phyloP scores from a whole-genome alignment of 2,113 vertebrate genomes.

The Psephotus haematonotus region DNA sequence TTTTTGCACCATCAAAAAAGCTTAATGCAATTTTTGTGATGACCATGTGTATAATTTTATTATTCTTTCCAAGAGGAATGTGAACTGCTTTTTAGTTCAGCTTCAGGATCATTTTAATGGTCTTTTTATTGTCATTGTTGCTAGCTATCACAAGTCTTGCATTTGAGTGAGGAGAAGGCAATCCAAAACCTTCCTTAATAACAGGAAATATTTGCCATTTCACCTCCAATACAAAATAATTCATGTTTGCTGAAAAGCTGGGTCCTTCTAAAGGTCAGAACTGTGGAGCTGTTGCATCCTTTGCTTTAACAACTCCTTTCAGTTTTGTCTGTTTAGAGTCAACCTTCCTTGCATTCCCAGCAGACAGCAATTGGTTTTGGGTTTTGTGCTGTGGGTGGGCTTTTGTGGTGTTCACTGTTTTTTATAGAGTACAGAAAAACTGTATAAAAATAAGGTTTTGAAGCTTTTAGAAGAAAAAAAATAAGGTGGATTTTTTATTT shows the following conservation, averaged over 20 bases:
- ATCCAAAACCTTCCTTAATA: conserved; percentile 55
- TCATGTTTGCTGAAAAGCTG: conserved; percentile 29
- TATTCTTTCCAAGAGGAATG: conserved; percentile 38
- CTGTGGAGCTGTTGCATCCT: conserved; percentile 6
- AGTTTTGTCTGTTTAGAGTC: conserved; percentile 19
- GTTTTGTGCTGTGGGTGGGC: neutral
- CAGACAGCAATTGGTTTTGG: neutral
- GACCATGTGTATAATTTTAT: neutral
- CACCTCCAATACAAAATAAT: conserved; percentile 43
- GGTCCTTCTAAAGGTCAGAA: conserved; percentile 42
- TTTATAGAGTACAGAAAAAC: neutral
- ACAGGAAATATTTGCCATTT: conserved; percentile 64
- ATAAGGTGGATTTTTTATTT: no score
- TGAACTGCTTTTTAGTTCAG: conserved; percentile 12
- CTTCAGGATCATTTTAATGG: conserved; percentile 15
- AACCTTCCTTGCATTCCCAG: neutral
- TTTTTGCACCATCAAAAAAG: neutral
- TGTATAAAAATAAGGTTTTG: neutral
- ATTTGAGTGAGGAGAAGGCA: conserved; percentile 27
- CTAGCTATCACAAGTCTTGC: conserved; percentile 38
- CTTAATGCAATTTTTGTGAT: neutral
- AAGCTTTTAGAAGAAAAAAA: neutral
- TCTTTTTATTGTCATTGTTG: conserved; percentile 33
- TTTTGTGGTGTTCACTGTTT: neutral
- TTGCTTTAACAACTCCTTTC: conserved; percentile 41